Conservation (phyloP, 2,797 vertebrate species). For the Catharus ustulatus region DNA sequence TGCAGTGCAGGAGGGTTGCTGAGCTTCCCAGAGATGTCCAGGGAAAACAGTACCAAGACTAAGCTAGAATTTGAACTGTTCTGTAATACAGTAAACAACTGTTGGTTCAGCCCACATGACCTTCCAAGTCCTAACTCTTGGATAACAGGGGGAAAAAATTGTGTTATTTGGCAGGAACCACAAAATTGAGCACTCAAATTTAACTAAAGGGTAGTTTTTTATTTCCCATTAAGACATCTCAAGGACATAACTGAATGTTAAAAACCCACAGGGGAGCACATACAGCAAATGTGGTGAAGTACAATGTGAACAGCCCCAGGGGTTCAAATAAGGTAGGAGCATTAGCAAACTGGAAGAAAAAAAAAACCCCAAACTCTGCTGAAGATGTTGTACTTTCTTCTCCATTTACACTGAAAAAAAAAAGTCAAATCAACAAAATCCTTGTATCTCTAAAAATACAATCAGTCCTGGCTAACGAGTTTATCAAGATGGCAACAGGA, state of each 20-base stretch:
- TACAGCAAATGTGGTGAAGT: conserved; percentile 65
- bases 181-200: conserved; percentile 59
- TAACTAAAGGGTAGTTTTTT: conserved; percentile 78
- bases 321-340: conserved; percentile 59
- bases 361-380: conserved; percentile 1
- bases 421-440: conserved; percentile 58
- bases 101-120: background rate
- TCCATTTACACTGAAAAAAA: conserved; percentile 42
- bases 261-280: conserved; percentile 52
- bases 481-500: conserved; percentile 76
- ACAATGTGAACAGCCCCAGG: conserved; percentile 61
- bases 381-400: conserved; percentile 31
- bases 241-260: conserved; percentile 61
- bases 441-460: conserved; percentile 64
- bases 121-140: background rate
- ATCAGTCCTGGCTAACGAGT: conserved; percentile 65
- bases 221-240: conserved; percentile 69
- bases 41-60: background rate
- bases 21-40: background rate
- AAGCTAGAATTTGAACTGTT: background rate
- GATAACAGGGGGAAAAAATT: background rate
- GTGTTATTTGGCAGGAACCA: background rate
- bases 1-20: background rate
- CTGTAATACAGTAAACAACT: background rate
- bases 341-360: conserved; percentile 49